Base-by-base conservation (phyloP, 2,113 vertebrate species). In the Pachycephala philippinensis region DNA sequence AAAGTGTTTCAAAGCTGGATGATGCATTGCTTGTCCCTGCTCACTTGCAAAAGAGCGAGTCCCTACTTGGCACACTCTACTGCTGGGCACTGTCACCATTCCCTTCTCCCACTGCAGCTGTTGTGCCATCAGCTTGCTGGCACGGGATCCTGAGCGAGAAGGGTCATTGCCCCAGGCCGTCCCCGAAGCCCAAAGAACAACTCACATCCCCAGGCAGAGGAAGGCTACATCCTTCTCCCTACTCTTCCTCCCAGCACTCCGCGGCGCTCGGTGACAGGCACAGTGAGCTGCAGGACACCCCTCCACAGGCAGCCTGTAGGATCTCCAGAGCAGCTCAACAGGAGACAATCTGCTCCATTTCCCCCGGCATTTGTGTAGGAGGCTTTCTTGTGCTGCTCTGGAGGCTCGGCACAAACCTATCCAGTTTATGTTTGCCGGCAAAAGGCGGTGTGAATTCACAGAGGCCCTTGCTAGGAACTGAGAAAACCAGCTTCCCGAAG, bases 191-290 rank as follows among this genome's bases (percentile, higher is more conserved):
- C 26, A 31, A 30, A 50, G 0, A 37, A 57, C 21, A 56, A 6
- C n/a, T 53, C 2, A 0, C n/a, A 22, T 40, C 8, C 14, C 26
- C 21, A n/a, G 23, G 31, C 37, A 61, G 74, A 47, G 15, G 54
- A 75, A 47, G 35, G n/a, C 40, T 11, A 1, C 2, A 1, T 47
- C 45, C 50, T 50, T 11, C 65, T 45, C 33, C 4, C 20, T 1
- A 0, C 15, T 9, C 33, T 78, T 33, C 54, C 35, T 37, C 49
- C 47, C 44, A 59, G 59, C 31, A 14, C 44, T 53, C 24, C 0
- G 0, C 39, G 33, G 57, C 1, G 0, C 40, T 45, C 2, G 0
- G 68, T 31, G 68, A 17, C 0, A 1, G 49, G 42, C 5, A 3
- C 81, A 59, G 35, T 0, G 3, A 45, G 44, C 31, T 30, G 39